Conservation (phyloP, 2,113 vertebrate species). For the Geococcyx californianus region DNA sequence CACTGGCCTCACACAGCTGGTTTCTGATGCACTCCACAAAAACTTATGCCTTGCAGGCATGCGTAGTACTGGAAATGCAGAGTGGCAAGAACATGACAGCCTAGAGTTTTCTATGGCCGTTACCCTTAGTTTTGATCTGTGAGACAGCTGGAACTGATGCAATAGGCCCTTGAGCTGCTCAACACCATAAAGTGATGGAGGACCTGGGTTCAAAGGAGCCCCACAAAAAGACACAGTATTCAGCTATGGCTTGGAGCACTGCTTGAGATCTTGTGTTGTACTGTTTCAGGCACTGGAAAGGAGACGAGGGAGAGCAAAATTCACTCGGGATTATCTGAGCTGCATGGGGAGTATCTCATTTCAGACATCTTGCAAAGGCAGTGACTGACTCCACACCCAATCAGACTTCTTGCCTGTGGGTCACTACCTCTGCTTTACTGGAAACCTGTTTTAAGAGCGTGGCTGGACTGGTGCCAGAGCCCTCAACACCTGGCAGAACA, state of each 20-base stretch:
- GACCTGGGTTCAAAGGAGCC: background rate
- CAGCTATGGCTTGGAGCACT: background rate
- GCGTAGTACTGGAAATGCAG: background rate
- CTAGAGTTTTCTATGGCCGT: background rate
- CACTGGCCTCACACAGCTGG: fast-evolving
- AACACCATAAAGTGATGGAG: background rate
- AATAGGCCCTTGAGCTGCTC: background rate
- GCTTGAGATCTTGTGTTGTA: background rate
- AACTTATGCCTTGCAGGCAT: background rate
- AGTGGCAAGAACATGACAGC: background rate
- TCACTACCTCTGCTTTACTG: background rate
- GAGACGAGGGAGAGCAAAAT: background rate
- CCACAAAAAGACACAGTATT: background rate
- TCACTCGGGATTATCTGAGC: background rate
- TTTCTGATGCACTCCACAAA: background rate
- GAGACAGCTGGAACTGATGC: background rate
- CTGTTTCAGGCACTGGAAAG: background rate
- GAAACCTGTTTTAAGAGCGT: background rate
- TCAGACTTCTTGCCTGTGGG: background rate
- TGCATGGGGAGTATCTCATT: background rate
- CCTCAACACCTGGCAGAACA: background rate
- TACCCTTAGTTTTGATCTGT: background rate
- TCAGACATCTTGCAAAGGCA: background rate
- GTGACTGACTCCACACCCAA: fast-evolving
- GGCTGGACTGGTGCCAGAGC: background rate